Evolutionary conservation across 2,888 invertebrate species (phyloP).

Genomic region (Ormyrus pomaceus): DNA sequence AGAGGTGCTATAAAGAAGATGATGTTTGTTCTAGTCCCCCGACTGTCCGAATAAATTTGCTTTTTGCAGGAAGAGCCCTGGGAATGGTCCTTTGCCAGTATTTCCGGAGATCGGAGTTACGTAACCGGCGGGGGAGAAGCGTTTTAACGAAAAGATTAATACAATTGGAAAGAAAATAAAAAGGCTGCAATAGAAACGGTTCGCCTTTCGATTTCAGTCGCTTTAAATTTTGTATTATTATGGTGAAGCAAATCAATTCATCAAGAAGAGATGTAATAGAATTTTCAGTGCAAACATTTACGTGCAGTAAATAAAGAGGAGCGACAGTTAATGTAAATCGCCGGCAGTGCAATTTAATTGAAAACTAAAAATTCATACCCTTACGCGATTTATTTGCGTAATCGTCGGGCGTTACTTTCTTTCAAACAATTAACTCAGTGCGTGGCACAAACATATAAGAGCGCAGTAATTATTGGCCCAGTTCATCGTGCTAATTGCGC

Average conservation of each 20-base stretch:
- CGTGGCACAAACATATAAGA: slow-evolving; percentile 38
- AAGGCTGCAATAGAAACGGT: no score
- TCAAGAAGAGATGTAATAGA: no score
- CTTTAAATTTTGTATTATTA: no score
- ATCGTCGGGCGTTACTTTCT: slow-evolving; percentile 40
- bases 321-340: neutral
- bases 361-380: slow-evolving; percentile 40
- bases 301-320: slow-evolving; percentile 5
- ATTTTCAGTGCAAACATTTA: neutral
- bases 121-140: neutral
- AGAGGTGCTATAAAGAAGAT: slow-evolving; percentile 21
- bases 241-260: no score
- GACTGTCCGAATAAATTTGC: slow-evolving; percentile 26
- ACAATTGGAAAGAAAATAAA: no score
- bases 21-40: slow-evolving; percentile 18
- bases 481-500: slow-evolving; percentile 54
- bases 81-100: slow-evolving; percentile 16
- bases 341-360: neutral
- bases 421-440: slow-evolving; percentile 48
- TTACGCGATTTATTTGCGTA: slow-evolving; percentile 6
- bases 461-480: slow-evolving; percentile 45
- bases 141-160: no score
- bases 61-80: neutral
- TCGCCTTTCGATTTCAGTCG: no score
- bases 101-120: neutral